Conservation (phyloP, 2,113 vertebrate species). For the Pithys albifrons region DNA sequence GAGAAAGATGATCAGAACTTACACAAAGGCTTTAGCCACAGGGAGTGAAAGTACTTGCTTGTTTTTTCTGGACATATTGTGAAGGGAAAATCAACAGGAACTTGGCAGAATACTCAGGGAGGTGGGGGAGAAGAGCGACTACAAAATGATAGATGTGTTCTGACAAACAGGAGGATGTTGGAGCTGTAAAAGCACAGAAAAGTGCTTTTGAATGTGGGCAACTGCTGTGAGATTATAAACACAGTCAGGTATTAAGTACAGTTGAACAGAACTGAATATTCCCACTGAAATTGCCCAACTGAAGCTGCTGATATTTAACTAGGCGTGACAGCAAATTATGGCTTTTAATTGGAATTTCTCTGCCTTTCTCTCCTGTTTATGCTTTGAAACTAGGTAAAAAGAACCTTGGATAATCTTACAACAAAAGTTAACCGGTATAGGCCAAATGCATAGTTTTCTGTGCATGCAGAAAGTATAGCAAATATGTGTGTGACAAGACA, state of each 20-base stretch:
- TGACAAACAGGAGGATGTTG: not conserved
- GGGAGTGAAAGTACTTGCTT: not conserved
- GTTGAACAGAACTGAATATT: constrained; percentile 9
- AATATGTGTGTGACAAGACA: not conserved
- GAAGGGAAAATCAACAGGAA: not conserved
- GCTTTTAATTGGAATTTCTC: not conserved
- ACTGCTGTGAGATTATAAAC: not conserved
- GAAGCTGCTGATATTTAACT: not conserved
- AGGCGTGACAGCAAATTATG: not conserved
- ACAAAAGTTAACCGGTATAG: not conserved
- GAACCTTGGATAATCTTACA: not conserved
- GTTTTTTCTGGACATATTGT: not conserved
- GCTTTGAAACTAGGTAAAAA: not conserved
- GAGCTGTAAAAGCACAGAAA: not conserved
- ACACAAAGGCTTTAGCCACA: not conserved
- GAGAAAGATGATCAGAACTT: not conserved
- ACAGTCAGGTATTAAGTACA: not conserved
- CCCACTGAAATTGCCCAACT: not conserved
- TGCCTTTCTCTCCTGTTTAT: not conserved
- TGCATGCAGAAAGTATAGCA: not conserved
- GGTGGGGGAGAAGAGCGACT: constrained; percentile 26
- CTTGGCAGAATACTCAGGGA: not conserved
- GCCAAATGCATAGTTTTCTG: not conserved
- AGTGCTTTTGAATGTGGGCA: not conserved
- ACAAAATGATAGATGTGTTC: not conserved